phyloP scores from a whole-genome alignment of 2,888 invertebrate species.

The Torymus aiolomorphi region DNA sequence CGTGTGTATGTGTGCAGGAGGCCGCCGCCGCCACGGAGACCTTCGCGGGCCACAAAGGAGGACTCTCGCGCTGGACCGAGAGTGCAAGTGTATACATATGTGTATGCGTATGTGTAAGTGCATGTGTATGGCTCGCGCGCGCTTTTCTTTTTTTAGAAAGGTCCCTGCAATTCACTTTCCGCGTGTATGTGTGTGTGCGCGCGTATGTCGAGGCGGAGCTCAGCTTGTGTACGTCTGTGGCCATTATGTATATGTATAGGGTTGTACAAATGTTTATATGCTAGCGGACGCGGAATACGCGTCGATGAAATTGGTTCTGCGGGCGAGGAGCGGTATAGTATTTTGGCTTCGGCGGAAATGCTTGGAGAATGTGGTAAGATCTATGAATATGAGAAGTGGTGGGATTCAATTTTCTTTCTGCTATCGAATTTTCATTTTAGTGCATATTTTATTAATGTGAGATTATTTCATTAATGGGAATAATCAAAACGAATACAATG shows the following conservation, averaged over 20 bases:
- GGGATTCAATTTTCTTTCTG: neutral
- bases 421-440: too few species aligned
- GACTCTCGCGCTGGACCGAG: slow-evolving; percentile 2
- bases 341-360: slow-evolving; percentile 25
- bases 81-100: neutral
- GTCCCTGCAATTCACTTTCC: slow-evolving; percentile 14
- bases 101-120: neutral
- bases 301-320: slow-evolving; percentile 29
- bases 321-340: slow-evolving; percentile 34
- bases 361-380: neutral
- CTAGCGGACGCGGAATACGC: slow-evolving; percentile 23
- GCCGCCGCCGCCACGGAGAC: slow-evolving; percentile 12
- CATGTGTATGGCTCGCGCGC: neutral
- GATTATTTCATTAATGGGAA: too few species aligned
- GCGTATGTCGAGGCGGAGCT: neutral
- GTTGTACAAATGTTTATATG: slow-evolving; percentile 7
- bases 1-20: too few species aligned
- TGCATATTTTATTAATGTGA: too few species aligned
- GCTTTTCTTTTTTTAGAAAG: slow-evolving; percentile 52
- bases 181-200: neutral
- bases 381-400: neutral
- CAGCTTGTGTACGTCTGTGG: neutral
- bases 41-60: slow-evolving; percentile 53
- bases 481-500: too few species aligned
- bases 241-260: neutral